Evolutionary conservation across 2,113 vertebrate species (phyloP).

Genomic region (Psammodynastes pulverulentus): DNA sequence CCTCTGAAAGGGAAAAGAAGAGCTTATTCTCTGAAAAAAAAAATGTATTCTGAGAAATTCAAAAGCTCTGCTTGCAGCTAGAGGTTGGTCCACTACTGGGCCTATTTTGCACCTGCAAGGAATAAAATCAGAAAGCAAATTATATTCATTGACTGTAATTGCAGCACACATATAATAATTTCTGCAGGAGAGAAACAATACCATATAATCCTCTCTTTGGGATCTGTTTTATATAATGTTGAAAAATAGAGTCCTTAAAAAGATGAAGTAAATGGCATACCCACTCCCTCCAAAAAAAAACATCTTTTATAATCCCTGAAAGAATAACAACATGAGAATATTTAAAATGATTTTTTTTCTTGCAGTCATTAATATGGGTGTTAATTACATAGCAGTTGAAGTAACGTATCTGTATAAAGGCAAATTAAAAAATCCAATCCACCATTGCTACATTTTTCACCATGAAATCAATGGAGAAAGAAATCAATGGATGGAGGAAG

Average conservation of each 20-base stretch:
- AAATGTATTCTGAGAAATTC: neutral
- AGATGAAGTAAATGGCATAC: neutral
- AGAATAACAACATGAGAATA: neutral
- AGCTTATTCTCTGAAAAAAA: neutral
- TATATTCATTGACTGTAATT: neutral
- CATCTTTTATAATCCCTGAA: neutral
- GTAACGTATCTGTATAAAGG: neutral
- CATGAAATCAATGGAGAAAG: neutral
- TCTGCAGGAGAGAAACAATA: neutral
- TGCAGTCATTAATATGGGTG: neutral
- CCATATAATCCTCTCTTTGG: neutral
- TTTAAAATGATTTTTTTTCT: constrained; percentile 1
- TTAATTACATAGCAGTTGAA: neutral
- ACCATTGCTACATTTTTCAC: neutral
- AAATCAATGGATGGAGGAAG: too few species aligned
- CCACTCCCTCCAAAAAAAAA: neutral
- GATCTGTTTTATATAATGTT: neutral
- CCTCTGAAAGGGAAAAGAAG: neutral
- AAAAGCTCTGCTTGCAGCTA: neutral
- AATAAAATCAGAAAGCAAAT: neutral
- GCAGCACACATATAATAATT: neutral
- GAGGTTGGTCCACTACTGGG: neutral
- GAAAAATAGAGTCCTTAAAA: neutral
- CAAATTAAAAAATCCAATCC: neutral
- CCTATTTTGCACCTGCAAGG: neutral